These are phyloP conservation scores for Caenorhabditis drosophilae DNA, from an alignment of 2,888 invertebrate species.

Conservation along the genomic window DNA sequence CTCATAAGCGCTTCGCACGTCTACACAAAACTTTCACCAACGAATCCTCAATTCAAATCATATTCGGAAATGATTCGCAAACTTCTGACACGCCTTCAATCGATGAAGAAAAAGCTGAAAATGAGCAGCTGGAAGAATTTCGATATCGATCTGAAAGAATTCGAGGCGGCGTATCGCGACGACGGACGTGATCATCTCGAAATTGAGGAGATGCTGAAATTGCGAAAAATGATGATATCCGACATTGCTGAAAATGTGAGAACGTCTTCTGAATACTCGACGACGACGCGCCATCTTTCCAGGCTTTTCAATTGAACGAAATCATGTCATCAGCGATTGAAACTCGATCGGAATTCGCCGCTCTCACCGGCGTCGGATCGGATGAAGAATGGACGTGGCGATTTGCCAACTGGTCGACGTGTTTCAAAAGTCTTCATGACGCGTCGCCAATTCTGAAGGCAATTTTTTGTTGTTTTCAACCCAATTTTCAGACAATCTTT, in stretches of 20 bases:
- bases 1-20: slow-evolving; percentile 43
- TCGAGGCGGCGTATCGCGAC: slow-evolving; percentile 46
- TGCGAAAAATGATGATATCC: slow-evolving; percentile 52
- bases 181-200: slow-evolving; percentile 51
- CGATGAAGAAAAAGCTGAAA: slow-evolving; percentile 27
- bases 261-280: too few species aligned
- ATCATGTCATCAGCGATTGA: slow-evolving; percentile 13
- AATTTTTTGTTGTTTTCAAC: background rate
- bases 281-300: background rate
- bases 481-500: background rate
- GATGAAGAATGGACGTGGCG: slow-evolving; percentile 20
- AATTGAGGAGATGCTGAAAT: slow-evolving; percentile 56
- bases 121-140: slow-evolving; percentile 52
- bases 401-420: slow-evolving; percentile 18
- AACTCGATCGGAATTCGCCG: slow-evolving; percentile 16
- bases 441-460: slow-evolving; percentile 19
- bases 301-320: slow-evolving; percentile 15
- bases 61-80: slow-evolving; percentile 22
- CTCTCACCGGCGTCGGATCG: slow-evolving; percentile 14
- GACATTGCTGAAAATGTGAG: slow-evolving; percentile 29
- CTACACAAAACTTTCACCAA: slow-evolving; percentile 25
- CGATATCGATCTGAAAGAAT: slow-evolving; percentile 52
- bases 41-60: slow-evolving; percentile 11
- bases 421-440: slow-evolving; percentile 17
- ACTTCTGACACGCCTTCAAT: slow-evolving; percentile 20